Evolutionary conservation across 2,113 vertebrate genomes (phyloP).

Genomic region (Lasiurus borealis): DNA sequence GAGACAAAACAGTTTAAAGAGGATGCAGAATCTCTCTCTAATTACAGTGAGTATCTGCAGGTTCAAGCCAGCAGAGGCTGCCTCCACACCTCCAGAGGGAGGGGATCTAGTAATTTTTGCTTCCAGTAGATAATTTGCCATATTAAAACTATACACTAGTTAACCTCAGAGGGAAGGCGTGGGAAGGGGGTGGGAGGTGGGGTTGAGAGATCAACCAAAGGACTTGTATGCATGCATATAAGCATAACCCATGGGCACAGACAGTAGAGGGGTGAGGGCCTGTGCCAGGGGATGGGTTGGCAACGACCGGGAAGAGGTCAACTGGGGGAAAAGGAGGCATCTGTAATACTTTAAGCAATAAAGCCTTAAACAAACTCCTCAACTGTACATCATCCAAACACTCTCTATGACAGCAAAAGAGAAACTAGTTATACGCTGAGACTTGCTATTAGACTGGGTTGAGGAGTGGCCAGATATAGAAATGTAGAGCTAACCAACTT

Average conservation of each 20-base stretch:
- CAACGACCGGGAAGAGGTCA: no score
- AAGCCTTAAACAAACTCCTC: no score
- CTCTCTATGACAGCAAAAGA: not conserved
- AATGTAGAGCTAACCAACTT: not conserved
- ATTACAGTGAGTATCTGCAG: not conserved
- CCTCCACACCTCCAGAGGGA: not conserved
- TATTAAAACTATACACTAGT: not conserved
- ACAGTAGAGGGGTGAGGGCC: no score
- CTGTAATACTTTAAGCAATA: no score
- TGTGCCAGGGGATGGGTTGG: no score
- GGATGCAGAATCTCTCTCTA: not conserved
- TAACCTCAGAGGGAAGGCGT: not conserved
- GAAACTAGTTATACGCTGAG: not conserved
- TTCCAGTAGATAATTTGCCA: not conserved
- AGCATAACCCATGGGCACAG: no score
- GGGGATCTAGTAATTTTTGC: not conserved
- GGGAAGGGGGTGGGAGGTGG: no score
- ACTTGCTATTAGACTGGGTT: not conserved
- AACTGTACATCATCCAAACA: not conserved
- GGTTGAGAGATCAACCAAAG: no score
- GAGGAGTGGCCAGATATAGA: no score
- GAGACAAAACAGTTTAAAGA: conserved; percentile 18
- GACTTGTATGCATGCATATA: no score
- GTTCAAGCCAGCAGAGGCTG: not conserved
- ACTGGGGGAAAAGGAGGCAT: no score